These are phyloP conservation scores for Achlya flavicornis DNA, from an alignment of 2,888 invertebrate species.

Conservation along the genomic window DNA sequence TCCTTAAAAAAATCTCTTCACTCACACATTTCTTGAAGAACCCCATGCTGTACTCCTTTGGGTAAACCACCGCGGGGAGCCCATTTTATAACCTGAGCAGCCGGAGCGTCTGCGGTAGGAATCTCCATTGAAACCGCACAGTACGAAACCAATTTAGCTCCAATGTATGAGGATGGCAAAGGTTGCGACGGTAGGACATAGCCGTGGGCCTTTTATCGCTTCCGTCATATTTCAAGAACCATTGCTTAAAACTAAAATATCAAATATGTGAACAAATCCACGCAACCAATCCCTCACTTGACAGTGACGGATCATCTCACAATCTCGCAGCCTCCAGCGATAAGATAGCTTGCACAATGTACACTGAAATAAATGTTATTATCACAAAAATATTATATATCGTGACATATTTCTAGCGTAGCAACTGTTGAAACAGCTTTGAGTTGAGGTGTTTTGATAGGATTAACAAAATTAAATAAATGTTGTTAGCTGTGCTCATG, in stretches of 20 bases:
- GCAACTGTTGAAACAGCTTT: conserved; percentile 9
- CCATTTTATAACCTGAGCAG: too few species aligned
- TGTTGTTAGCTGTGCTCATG: not conserved
- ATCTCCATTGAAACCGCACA: too few species aligned
- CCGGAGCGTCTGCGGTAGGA: too few species aligned
- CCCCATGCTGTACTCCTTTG: too few species aligned
- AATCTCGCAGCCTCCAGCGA: conserved; percentile 37
- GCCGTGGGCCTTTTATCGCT: too few species aligned
- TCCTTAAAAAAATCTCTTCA: too few species aligned
- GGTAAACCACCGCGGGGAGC: too few species aligned
- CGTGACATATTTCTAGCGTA: conserved; percentile 15
- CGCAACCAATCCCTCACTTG: conserved; percentile 2
- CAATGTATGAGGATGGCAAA: too few species aligned
- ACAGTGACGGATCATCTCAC: conserved; percentile 19
- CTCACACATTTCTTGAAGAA: too few species aligned
- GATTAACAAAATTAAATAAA: not conserved
- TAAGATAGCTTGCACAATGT: conserved; percentile 18
- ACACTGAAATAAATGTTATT: conserved; percentile 11
- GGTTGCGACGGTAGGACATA: too few species aligned
- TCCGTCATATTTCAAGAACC: too few species aligned
- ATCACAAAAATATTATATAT: not conserved
- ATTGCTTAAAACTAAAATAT: not conserved
- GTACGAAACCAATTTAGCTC: too few species aligned
- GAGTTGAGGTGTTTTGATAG: not conserved
- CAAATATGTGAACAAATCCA: conserved; percentile 5